phyloP scores from a whole-genome alignment of 2,797 vertebrate species.

The Artibeus lituratus region DNA sequence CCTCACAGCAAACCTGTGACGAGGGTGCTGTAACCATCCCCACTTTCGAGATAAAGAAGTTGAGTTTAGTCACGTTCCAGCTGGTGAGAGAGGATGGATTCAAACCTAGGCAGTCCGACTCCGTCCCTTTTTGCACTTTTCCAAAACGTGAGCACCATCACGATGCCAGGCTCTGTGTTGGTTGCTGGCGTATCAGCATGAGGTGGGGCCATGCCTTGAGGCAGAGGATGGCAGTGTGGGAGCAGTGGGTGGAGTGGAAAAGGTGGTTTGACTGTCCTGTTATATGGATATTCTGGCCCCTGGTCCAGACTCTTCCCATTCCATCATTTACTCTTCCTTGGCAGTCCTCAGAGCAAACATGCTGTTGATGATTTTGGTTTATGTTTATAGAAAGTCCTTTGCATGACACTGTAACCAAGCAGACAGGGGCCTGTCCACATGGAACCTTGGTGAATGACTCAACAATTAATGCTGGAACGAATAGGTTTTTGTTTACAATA shows the following conservation, averaged over 20 bases:
- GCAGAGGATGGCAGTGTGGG: neutral
- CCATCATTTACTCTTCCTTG: neutral
- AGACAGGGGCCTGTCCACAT: too few relatives aligned
- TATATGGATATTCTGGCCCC: neutral
- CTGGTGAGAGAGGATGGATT: neutral
- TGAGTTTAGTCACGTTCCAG: neutral
- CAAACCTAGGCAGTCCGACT: fast-evolving
- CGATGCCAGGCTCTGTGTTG: neutral
- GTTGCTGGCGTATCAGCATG: neutral
- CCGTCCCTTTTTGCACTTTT: neutral
- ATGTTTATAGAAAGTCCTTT: conserved; percentile 47
- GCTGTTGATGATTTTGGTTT: conserved; percentile 24
- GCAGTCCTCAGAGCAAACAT: neutral
- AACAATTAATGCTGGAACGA: too few relatives aligned
- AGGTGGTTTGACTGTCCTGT: neutral
- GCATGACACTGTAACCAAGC: neutral
- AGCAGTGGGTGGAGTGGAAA: neutral
- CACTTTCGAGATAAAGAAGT: neutral
- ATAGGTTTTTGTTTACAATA: too few relatives aligned
- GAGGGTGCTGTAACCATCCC: neutral
- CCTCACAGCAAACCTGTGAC: neutral
- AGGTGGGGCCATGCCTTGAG: neutral
- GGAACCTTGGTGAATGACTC: too few relatives aligned
- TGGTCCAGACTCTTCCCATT: neutral
- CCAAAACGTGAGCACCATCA: neutral